A percentile compares a stretch with the other conserved stretches of the same genome.
phyloP scores from a whole-genome alignment of 2,797 vertebrate species.

The Scyliorhinus canicula region DNA sequence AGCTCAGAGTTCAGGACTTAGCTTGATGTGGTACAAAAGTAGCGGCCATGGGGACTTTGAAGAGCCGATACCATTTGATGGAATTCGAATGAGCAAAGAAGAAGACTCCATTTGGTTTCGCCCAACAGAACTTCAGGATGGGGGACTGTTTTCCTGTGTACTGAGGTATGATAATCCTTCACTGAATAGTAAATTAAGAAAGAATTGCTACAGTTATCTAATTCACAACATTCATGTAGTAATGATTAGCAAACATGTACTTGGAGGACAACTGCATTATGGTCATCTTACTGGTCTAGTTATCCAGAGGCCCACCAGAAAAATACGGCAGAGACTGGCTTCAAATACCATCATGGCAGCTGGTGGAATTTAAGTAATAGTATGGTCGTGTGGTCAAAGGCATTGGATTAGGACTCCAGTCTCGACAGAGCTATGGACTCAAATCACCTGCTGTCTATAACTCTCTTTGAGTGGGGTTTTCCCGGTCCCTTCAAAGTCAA shows the following conservation, averaged over 20 bases:
- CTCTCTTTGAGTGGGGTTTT: no score
- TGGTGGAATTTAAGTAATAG: neutral
- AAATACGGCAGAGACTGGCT: neutral
- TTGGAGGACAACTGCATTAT: neutral
- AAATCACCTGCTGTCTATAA: neutral
- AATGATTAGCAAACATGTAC: neutral
- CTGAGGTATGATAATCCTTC: constrained; percentile 68
- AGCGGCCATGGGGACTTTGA: constrained; percentile 87
- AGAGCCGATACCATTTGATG: constrained; percentile 95
- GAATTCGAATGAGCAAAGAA: constrained; percentile 94
- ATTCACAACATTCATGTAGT: neutral
- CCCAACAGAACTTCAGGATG: constrained; percentile 86
- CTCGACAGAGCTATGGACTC: neutral
- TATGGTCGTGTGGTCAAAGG: neutral
- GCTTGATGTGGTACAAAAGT: constrained; percentile 99
- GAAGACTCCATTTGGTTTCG: constrained; percentile 98
- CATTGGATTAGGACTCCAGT: neutral
- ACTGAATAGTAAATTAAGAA: neutral
- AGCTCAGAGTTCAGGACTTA: constrained; percentile 91
- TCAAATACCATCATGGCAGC: neutral
- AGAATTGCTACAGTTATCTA: neutral
- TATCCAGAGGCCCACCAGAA: neutral
- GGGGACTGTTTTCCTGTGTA: constrained; percentile 92
- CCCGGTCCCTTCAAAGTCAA: no score
- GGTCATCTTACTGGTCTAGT: neutral